Evolutionary conservation across 2,113 vertebrate species (phyloP).

Genomic region (Manacus vitellinus): DNA sequence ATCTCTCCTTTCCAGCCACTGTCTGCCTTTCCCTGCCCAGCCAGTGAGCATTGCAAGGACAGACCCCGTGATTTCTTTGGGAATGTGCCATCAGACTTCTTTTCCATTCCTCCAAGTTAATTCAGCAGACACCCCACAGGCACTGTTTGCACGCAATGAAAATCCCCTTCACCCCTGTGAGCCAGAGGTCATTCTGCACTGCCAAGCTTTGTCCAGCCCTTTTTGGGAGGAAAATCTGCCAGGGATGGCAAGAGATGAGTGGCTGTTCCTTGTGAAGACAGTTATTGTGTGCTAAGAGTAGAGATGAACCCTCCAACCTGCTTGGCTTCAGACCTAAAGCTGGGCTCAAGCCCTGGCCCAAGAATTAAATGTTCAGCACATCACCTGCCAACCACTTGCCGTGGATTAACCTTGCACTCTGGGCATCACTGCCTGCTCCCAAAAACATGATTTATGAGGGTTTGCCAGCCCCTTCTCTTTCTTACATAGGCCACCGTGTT

Average conservation of each 20-base stretch:
- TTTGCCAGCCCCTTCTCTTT: neutral
- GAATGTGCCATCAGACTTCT: neutral
- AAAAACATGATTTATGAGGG: neutral
- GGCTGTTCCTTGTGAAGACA: neutral
- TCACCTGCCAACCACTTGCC: neutral
- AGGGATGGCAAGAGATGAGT: neutral
- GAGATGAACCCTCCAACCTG: neutral
- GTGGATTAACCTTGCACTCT: neutral
- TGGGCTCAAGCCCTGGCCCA: neutral
- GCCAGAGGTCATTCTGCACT: neutral
- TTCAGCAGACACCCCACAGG: neutral
- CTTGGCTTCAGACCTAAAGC: neutral
- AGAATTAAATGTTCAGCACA: neutral
- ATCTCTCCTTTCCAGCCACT: neutral
- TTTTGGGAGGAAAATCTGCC: neutral
- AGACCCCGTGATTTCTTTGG: accelerated
- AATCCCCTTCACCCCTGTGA: neutral
- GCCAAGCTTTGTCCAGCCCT: neutral
- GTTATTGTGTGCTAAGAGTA: neutral
- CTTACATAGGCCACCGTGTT: accelerated
- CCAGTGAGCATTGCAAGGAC: neutral
- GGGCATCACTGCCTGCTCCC: neutral
- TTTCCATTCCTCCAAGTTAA: neutral
- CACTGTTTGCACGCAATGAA: neutral
- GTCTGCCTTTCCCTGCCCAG: neutral